A percentile compares a stretch with the other conserved stretches of the same genome.
Evolutionary conservation across 1,140 invertebrate genomes (phyloP).

Genomic region (Batillaria attramentaria): DNA sequence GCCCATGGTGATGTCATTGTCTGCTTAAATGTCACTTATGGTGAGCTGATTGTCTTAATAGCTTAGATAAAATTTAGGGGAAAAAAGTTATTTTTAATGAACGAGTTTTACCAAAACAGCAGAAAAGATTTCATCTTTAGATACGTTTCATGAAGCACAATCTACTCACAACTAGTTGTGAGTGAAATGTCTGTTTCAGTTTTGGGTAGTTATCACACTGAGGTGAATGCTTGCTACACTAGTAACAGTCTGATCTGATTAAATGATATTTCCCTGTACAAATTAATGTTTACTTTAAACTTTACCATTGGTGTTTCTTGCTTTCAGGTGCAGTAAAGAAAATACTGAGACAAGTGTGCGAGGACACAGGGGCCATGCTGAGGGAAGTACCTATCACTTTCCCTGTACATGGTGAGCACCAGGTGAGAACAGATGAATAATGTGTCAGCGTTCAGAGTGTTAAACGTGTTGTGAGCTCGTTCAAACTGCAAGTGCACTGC

Average conservation of each 20-base stretch:
- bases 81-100: no score
- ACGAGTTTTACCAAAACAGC: no score
- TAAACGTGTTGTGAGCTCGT: no score
- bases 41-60: no score
- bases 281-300: background rate
- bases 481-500: no score
- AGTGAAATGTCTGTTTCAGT: background rate
- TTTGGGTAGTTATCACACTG: background rate
- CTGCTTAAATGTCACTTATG: slow-evolving; percentile 65
- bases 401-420: slow-evolving; percentile 51
- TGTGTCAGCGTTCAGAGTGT: no score
- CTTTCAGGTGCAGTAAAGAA: slow-evolving; percentile 67
- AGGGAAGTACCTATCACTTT: slow-evolving; percentile 58
- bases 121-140: no score
- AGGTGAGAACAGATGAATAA: slow-evolving; percentile 56
- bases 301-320: background rate
- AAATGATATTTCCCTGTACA: background rate
- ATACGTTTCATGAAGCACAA: no score
- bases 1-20: slow-evolving; percentile 62
- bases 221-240: background rate
- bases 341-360: slow-evolving; percentile 56
- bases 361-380: slow-evolving; percentile 55
- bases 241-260: background rate
- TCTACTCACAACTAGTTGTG: no score
- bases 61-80: no score